Base-by-base conservation (phyloP, 1,140 invertebrate genomes). In the Archegozetes longisetosus region DNA sequence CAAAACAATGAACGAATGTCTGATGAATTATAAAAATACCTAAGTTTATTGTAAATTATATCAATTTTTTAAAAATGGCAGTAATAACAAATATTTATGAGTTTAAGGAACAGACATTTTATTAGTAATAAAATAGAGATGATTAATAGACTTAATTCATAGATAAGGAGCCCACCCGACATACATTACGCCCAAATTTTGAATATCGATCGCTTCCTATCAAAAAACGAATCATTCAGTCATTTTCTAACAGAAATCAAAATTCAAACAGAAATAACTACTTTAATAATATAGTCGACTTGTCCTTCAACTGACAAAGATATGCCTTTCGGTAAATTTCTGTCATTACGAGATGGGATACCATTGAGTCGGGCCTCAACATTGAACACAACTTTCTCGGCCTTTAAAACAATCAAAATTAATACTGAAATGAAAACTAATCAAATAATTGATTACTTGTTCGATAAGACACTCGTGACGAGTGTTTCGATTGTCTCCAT, bases 181-280 rank as follows among this genome's bases (percentile, higher is more conserved):
- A 69, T 91, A 98, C 94, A 98, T 98, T 72, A 86, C 84, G 66
- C 87, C 87, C 1, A 98, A 76, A 73, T 94, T 94, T 63, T 85
- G 80, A 55, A 87, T 72, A 70, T 81, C 84, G 1, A 85, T 94
- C 1, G 95, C 90, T 76, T 97, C 90, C 27, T 83, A 63, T 24
- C 56, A 66, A 65, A 59, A 53, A 55, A 24, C 22, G 60, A 47
- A 60, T 49, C 26, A 53, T 47, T 3, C 32, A 9, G 32, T 40
- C 6, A 3, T 46, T 14, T 52, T 22, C 9, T 58, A 52, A 55
- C 4, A 14, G 28, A 3, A 26, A 29, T 26, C 23, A 26, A 23
- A 58, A 6, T 9, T 12, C 9, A 6, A 27, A 29, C 6, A 48
- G n/a, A 17, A 27, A 61, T 49, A 23, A 26, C 13, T 48, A 61